A percentile compares a stretch with the other conserved stretches of the same genome.
phyloP scores from a whole-genome alignment of 2,888 invertebrate genomes.

The Diarsia rubi region DNA sequence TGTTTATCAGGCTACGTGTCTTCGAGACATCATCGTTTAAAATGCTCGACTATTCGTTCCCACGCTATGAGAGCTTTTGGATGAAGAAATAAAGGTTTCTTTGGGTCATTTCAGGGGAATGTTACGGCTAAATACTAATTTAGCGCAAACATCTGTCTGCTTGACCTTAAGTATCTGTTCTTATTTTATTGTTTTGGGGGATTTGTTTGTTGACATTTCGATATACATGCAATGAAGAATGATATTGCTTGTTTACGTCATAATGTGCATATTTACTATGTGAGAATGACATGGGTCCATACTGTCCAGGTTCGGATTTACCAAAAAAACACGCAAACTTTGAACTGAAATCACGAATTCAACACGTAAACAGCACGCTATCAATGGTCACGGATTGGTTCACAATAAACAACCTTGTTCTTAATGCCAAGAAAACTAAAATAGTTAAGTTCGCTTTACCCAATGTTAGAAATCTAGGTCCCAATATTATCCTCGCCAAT shows the following conservation, averaged over 20 bases:
- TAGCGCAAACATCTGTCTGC: background rate
- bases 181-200: background rate
- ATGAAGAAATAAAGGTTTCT: background rate
- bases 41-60: constrained; percentile 19
- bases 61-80: background rate
- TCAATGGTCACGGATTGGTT: too few relatives aligned
- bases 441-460: too few relatives aligned
- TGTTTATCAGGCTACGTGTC: background rate
- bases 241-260: background rate
- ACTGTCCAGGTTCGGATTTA: too few relatives aligned
- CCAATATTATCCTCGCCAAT: too few relatives aligned
- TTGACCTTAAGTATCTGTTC: constrained; percentile 15
- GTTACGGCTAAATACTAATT: background rate
- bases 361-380: too few relatives aligned
- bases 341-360: too few relatives aligned
- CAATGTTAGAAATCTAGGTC: too few relatives aligned
- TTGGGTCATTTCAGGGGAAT: constrained; percentile 5
- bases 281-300: too few relatives aligned
- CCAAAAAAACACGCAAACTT: too few relatives aligned
- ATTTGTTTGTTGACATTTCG: constrained; percentile 28
- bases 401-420: too few relatives aligned
- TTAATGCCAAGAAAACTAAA: too few relatives aligned
- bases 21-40: background rate
- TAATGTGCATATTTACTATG: background rate
- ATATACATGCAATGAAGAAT: background rate